phyloP scores from a whole-genome alignment of 1,140 invertebrate species.

The Orius insidiosus region DNA sequence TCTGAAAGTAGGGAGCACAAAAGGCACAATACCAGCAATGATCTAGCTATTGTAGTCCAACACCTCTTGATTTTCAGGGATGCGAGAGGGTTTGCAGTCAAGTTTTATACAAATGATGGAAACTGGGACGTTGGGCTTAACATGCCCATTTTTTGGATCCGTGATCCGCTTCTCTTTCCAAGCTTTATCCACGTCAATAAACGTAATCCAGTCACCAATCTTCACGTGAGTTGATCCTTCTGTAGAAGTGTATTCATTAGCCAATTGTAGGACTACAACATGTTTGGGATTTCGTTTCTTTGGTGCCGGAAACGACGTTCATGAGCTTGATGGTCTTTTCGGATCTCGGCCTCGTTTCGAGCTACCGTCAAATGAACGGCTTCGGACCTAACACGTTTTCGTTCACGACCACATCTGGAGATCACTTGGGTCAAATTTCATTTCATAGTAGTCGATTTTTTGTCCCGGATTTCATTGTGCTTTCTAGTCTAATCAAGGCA shows the following conservation, averaged over 20 bases:
- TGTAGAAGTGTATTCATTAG: neutral
- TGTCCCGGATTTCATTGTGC: too few relatives aligned
- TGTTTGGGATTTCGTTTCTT: slow-evolving; percentile 91
- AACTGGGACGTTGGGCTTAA: slow-evolving; percentile 96
- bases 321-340: slow-evolving; percentile 73
- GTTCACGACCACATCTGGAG: slow-evolving; percentile 57
- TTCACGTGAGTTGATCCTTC: slow-evolving; percentile 39
- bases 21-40: too few relatives aligned
- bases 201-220: slow-evolving; percentile 78
- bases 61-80: slow-evolving; percentile 40
- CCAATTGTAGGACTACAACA: slow-evolving; percentile 49
- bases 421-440: slow-evolving; percentile 89
- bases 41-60: too few relatives aligned
- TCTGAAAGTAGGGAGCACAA: too few relatives aligned
- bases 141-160: slow-evolving; percentile 89
- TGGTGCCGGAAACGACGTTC: slow-evolving; percentile 73
- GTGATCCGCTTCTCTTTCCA: slow-evolving; percentile 78
- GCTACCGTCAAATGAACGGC: slow-evolving; percentile 82
- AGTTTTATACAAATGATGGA: slow-evolving; percentile 91
- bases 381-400: slow-evolving; percentile 91
- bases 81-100: slow-evolving; percentile 83
- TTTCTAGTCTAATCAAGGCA: slow-evolving; percentile 45
- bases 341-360: slow-evolving; percentile 83
- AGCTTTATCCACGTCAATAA: slow-evolving; percentile 71
- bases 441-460: slow-evolving; percentile 39